Base-by-base conservation (phyloP, 2,113 vertebrate genomes). In the Hippolais icterina region DNA sequence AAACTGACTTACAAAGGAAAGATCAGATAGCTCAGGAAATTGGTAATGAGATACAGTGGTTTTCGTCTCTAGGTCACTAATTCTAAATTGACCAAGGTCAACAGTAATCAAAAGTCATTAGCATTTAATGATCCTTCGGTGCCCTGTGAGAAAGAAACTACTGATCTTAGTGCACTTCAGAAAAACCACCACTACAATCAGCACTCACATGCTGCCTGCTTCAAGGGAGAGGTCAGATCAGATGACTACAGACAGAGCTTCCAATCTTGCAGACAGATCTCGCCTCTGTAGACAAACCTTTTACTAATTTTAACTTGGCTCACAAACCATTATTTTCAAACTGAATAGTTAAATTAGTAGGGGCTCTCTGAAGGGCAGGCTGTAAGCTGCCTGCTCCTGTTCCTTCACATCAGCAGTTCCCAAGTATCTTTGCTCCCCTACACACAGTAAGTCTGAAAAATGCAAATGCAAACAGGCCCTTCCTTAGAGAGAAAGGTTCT, bases 71-170 rank as follows among this genome's bases (percentile, higher is more conserved):
- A 95, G 96, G 96, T 97, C 96, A 95, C 96, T 87, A 96, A 96
- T 95, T 96, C 88, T 84, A 95, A 97, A 96, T 96, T 96, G 94
- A 93, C 86, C 35, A 54, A 96, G 96, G 96, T 97, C 96, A 97
- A 75, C 80, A 59, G 93, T 95, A 97, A 97, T 96, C 96, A 96
- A 94, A 96, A 96, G 96, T 97, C 93, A 96, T 97, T 97, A 96
- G 96, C 96, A 97, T 95, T 93, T 97, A 96, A 97, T 94, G 96
- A 95, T 97, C 24, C 2, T 84, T 81, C 41, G 4, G 83, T 93
- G 93, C 88, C 90, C 90, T 72, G 37, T 92, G 90, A 96, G 90
- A 95, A 94, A 83, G 90, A 91, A 90, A 52, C 88, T 27, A 92
- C 82, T 83, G 92, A 96, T 96, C 92, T 64, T n/a, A 7, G 31